A percentile compares a stretch with the other conserved stretches of the same genome.
Conservation (phyloP, 1,140 invertebrate species). For the Anoplolepis gracilipes region DNA sequence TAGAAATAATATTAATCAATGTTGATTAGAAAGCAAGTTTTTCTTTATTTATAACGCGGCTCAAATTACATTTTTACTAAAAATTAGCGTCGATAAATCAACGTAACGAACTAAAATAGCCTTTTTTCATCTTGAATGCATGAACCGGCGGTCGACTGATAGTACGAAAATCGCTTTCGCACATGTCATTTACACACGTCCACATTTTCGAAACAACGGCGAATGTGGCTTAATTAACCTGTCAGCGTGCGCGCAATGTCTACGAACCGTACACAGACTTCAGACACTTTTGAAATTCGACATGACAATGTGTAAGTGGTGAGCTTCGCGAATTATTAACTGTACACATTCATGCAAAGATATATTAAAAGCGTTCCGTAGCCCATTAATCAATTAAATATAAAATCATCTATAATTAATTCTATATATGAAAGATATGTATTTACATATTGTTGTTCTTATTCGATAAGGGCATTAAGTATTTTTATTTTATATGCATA, state of each 20-base stretch:
- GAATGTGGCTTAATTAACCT: constrained; percentile 64
- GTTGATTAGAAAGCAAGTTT: neutral
- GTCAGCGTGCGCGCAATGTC: constrained; percentile 39
- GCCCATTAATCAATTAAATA: neutral
- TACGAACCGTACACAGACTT: constrained; percentile 11
- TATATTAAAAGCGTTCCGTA: neutral
- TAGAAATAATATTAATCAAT: constrained; percentile 1
- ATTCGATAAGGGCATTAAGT: neutral
- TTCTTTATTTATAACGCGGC: neutral
- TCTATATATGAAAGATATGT: no score
- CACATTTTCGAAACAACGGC: constrained; percentile 49
- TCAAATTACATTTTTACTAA: neutral
- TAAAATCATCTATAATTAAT: constrained; percentile 1
- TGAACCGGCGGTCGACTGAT: neutral
- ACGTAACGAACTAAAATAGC: neutral
- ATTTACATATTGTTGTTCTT: neutral
- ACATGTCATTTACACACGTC: constrained; percentile 56
- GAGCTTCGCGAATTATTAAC: constrained; percentile 15
- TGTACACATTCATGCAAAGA: neutral
- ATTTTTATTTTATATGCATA: neutral
- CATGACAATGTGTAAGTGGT: constrained; percentile 21
- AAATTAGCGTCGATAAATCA: neutral
- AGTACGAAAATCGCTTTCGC: constrained; percentile 7
- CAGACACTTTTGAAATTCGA: constrained; percentile 25
- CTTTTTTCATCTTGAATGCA: neutral